Evolutionary conservation across 2,113 vertebrate genomes (phyloP), one percentile per base, ranked within the genome.

Genomic region (Crotalus tigris): DNA sequence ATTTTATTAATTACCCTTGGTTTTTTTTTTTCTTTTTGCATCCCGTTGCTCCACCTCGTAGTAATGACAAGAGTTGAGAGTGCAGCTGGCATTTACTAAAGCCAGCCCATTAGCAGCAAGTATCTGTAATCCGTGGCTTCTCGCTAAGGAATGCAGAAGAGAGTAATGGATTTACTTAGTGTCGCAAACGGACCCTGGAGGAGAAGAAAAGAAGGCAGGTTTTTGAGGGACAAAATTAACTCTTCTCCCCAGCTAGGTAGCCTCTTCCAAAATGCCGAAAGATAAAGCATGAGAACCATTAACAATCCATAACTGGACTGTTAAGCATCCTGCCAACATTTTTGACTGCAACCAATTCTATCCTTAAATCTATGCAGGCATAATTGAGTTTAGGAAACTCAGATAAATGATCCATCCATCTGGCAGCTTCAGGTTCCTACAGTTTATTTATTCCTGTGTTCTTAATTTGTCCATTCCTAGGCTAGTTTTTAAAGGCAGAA

Each of bases 11-110:
- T 97, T 97, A 97, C 95, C 96, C 94, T 94, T 93, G 95, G 81
- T 95, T 93, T 85, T 93, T 44, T 44, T 2, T 92, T 94, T 95
- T 91, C 91, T 92, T 57, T 49, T 81, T 81, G 75, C 75, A 81
- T 81, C 75, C 75, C 7, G 6, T 81, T 44, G 75, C 29, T 92
- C 90, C 88, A 88, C 19, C 93, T 59, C 26, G 97, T 95, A 96
- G 96, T 39, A 95, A 95, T 92, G 96, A 96, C 91, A 92, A 97
- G 97, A 97, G 96, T 97, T 96, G 97, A 98, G 97, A 96, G 96
- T 97, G 97, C 94, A 95, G 95, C 86, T 81, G 93, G 91, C 91
- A 96, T 96, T 96, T 96, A 96, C 96, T 93, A 95, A 96, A 95
- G 91, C 51, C 93, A 94, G 95, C 92, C 95, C 0, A 90, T 94